Evolutionary conservation across 1,140 invertebrate species (phyloP), one percentile per base, ranked within the genome.

Genomic region (Leptonema lineaticorne): DNA sequence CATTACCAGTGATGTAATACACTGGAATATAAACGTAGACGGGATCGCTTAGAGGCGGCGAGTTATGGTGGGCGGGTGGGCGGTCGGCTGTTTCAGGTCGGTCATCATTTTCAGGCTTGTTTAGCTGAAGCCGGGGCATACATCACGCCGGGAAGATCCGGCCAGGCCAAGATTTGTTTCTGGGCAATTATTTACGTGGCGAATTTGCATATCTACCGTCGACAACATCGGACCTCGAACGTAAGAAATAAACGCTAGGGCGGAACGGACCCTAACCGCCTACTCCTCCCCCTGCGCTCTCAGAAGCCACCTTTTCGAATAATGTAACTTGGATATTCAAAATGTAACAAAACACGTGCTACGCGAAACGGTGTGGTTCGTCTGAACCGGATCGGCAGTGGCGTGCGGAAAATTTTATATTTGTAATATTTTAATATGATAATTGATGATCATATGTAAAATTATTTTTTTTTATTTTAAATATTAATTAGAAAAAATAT

Each of bases 331-430:
- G 22, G n/a, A 9, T 26, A 53, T 53, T 53, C 48, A 53, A 53
- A 53, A 53, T 9, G 48, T 18, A 53, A 53, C 48, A 53, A 20
- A 53, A 53, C 48, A 53, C 48, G 24, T 26, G 48, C 20, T 53
- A 18, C 45, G 4, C 6, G n/a, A 3, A 20, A 26, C 9, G 37
- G 37, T 41, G 37, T 14, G 37, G 9, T n/a, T n/a, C n/a, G n/a
- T n/a, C n/a, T n/a, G n/a, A n/a, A n/a, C n/a, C n/a, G n/a, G n/a
- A n/a, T n/a, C n/a, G n/a, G n/a, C n/a, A n/a, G n/a, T n/a, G n/a
- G n/a, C n/a, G n/a, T n/a, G n/a, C n/a, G n/a, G n/a, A n/a, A n/a
- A n/a, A n/a, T n/a, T n/a, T n/a, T n/a, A n/a, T n/a, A n/a, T n/a
- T n/a, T n/a, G n/a, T n/a, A n/a, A n/a, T n/a, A n/a, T n/a, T n/a